Conservation (phyloP, 2,113 vertebrate species). For the Seriola rivoliana region DNA sequence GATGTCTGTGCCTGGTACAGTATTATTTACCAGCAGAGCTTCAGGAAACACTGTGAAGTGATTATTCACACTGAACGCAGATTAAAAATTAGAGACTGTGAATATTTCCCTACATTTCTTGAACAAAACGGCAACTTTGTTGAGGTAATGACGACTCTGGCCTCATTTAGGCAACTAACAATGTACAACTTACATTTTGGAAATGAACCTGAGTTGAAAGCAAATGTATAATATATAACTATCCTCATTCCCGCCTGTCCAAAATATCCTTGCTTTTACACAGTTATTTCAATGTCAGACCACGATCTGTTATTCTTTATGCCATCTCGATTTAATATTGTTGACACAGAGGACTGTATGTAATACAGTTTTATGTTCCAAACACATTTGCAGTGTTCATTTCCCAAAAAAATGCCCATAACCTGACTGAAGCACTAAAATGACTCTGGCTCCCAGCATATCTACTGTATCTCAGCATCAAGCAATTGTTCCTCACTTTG, state of each 20-base stretch:
- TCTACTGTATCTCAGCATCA: slow-evolving; percentile 17
- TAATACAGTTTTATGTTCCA: not conserved
- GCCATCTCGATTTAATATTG: not conserved
- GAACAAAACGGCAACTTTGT: not conserved
- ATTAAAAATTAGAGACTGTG: not conserved
- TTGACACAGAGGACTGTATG: not conserved
- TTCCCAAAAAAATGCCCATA: not conserved
- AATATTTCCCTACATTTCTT: not conserved
- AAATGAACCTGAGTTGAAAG: not conserved
- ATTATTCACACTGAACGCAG: not conserved
- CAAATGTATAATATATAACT: not conserved
- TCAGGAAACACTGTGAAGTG: not conserved
- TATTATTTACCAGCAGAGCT: not conserved
- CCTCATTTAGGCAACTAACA: not conserved
- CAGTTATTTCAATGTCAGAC: not conserved
- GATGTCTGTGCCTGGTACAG: not conserved
- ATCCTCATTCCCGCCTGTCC: not conserved
- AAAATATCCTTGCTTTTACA: not conserved
- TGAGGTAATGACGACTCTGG: not conserved
- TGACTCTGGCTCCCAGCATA: not conserved
- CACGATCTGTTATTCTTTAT: slow-evolving; percentile 24
- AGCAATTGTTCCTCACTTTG: slow-evolving; percentile 6
- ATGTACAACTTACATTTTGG: not conserved
- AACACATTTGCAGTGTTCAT: not conserved
- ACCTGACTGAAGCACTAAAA: slow-evolving; percentile 9